These are phyloP conservation scores for Mesoclemmys tuberculata DNA, from an alignment of 2,113 vertebrate species.

Conservation along the genomic window DNA sequence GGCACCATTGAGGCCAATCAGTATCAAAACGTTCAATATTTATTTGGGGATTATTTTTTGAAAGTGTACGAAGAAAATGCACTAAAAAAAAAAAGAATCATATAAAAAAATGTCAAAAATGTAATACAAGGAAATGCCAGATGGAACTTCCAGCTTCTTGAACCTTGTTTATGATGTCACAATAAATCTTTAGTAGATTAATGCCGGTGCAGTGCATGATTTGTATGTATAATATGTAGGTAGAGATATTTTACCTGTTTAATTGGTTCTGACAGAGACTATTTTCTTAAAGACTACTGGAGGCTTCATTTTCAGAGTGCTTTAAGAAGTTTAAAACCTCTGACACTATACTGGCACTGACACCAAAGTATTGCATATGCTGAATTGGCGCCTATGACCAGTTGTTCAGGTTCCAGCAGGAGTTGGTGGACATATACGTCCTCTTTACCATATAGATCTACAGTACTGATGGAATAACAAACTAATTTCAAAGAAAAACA, in stretches of 20 bases:
- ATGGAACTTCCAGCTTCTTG: neutral
- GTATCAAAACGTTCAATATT: neutral
- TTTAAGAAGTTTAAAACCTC: neutral
- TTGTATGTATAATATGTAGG: neutral
- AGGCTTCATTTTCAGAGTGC: neutral
- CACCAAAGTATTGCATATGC: neutral
- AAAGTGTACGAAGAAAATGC: neutral
- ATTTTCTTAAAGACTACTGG: slow-evolving; percentile 2
- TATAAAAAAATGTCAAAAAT: neutral
- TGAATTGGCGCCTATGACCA: neutral
- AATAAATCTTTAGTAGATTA: neutral
- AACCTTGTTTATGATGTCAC: neutral
- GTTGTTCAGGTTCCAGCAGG: neutral
- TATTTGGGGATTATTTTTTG: neutral
- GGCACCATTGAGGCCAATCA: neutral
- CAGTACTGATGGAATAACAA: neutral
- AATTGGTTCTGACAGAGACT: neutral
- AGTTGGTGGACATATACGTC: neutral
- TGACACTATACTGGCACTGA: neutral
- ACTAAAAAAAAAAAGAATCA: neutral
- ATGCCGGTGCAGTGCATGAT: neutral
- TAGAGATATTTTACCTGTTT: neutral
- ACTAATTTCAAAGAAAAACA: slow-evolving; percentile 7
- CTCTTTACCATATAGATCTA: neutral
- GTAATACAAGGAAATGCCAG: neutral